Evolutionary conservation across 2,113 vertebrate species (phyloP).

Genomic region (Tapirus terrestris): DNA sequence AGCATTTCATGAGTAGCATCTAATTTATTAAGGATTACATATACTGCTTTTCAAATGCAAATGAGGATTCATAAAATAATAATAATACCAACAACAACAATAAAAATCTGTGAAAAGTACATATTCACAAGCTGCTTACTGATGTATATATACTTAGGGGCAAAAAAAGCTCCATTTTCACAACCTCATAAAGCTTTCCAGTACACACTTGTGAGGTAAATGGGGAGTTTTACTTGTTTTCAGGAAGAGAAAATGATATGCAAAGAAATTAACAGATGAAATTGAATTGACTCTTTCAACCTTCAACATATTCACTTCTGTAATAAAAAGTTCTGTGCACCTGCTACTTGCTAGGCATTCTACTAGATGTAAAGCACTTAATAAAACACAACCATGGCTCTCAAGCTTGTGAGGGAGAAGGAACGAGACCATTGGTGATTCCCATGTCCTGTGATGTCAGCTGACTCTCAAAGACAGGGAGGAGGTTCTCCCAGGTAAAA

Average conservation of each 20-base stretch:
- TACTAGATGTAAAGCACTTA: neutral
- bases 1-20: neutral
- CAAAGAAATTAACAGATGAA: neutral
- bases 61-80: neutral
- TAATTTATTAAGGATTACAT: neutral
- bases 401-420: neutral
- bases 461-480: neutral
- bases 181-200: neutral
- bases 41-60: neutral
- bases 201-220: neutral
- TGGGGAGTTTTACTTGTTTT: neutral
- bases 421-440: neutral
- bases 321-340: neutral
- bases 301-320: neutral
- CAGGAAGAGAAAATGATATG: neutral
- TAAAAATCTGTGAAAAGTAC: neutral
- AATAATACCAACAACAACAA: neutral
- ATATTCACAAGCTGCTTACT: neutral
- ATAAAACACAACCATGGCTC: neutral
- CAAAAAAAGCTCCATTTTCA: neutral
- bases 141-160: neutral
- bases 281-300: neutral
- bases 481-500: neutral
- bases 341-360: neutral
- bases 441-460: neutral